A percentile compares a stretch with the other conserved stretches of the same genome.
These are phyloP conservation scores for Halcyon chelicuti DNA, from an alignment of 2,797 vertebrate genomes.

Conservation along the genomic window DNA sequence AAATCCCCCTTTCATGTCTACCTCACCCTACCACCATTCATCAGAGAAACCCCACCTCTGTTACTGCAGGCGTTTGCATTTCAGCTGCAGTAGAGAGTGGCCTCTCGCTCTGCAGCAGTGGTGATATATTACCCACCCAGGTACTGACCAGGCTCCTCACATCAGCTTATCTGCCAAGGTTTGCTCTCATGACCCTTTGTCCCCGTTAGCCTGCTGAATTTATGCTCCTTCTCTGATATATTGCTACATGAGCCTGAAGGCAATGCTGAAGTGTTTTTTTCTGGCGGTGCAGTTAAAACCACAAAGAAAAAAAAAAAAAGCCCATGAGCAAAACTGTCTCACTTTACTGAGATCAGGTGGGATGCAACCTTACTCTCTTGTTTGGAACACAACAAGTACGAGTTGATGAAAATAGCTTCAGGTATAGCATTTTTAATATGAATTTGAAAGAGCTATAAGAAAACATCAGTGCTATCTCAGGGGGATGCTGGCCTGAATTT, in stretches of 20 bases:
- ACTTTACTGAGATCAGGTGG: neutral
- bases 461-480: neutral
- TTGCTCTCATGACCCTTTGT: constrained; percentile 30
- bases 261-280: neutral
- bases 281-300: neutral
- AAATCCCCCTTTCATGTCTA: neutral
- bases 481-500: neutral
- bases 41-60: neutral
- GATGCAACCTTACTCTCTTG: neutral
- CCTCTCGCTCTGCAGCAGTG: neutral
- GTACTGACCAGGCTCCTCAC: neutral
- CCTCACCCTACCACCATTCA: neutral
- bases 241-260: neutral
- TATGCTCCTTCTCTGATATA: neutral
- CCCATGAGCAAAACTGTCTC: neutral
- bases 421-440: neutral
- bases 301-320: neutral
- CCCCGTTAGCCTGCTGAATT: constrained; percentile 6
- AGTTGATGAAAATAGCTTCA: neutral
- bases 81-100: neutral
- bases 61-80: constrained; percentile 27
- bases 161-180: constrained; percentile 23
- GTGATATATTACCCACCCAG: constrained; percentile 14
- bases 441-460: neutral
- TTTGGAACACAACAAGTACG: neutral